Conservation (phyloP, 2,113 vertebrate genomes). For the Notechis scutatus region DNA sequence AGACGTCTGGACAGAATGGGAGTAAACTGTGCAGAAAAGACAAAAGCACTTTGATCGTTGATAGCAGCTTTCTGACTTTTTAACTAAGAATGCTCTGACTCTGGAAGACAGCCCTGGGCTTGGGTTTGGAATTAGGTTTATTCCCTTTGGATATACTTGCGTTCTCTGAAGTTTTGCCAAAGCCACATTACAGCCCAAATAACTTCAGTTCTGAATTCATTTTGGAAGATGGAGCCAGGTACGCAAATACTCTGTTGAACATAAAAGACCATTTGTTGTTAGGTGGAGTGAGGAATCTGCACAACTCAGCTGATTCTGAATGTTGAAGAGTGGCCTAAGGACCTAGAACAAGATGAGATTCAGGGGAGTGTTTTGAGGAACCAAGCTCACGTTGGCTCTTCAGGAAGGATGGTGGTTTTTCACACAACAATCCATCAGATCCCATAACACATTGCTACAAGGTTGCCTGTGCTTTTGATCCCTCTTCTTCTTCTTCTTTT, state of each 20-base stretch:
- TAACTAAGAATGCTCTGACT: slow-evolving; percentile 40
- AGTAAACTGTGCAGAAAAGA: not conserved
- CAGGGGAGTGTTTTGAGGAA: not conserved
- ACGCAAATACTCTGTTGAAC: slow-evolving; percentile 19
- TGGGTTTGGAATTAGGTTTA: slow-evolving; percentile 52
- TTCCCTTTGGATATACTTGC: slow-evolving; percentile 45
- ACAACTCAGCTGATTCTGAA: slow-evolving; percentile 9
- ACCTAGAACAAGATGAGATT: not conserved
- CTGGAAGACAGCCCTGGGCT: slow-evolving; percentile 49
- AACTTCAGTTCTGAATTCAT: slow-evolving; percentile 34
- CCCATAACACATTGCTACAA: not conserved
- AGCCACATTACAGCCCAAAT: slow-evolving; percentile 45
- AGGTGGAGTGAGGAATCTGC: slow-evolving; percentile 2
- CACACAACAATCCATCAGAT: not conserved
- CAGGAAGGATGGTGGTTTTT: not conserved
- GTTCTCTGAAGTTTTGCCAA: slow-evolving; percentile 58
- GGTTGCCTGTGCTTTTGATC: not conserved
- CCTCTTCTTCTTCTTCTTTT: not conserved
- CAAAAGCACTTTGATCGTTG: slow-evolving; percentile 52
- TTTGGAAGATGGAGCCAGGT: slow-evolving; percentile 1
- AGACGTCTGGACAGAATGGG: slow-evolving; percentile 11
- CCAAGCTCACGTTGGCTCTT: not conserved
- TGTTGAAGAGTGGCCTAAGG: not conserved
- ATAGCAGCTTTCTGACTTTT: slow-evolving; percentile 48
- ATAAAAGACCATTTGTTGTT: not conserved